phyloP scores from a whole-genome alignment of 2,113 vertebrate genomes.

The Micromys minutus region DNA sequence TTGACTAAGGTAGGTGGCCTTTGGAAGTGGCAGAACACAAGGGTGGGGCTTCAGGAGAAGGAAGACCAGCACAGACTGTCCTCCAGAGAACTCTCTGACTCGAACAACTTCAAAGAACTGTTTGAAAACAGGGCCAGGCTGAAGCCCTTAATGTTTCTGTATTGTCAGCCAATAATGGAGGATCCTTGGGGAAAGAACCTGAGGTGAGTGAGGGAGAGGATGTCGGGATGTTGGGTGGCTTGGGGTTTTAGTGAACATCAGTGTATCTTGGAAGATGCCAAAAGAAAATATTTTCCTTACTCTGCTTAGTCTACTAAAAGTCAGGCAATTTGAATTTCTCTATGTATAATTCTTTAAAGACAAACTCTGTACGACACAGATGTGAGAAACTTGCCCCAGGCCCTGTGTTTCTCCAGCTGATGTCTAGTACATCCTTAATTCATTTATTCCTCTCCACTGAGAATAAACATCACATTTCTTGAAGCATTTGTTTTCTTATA shows the following conservation, averaged over 20 bases:
- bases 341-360: not conserved
- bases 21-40: not conserved
- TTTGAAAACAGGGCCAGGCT: not conserved
- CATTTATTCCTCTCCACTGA: not conserved
- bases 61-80: not conserved
- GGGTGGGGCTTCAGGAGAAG: not conserved
- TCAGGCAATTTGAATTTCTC: not conserved
- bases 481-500: not conserved
- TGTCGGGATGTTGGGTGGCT: not conserved
- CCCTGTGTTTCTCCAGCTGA: not conserved
- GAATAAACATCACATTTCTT: not conserved
- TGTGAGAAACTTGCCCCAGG: conserved; percentile 17
- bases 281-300: not conserved
- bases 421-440: not conserved
- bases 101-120: not conserved
- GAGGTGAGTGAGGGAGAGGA: not conserved
- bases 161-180: not conserved
- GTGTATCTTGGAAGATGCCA: not conserved
- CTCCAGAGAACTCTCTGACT: not conserved
- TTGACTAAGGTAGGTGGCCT: not conserved
- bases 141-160: not conserved
- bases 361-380: not conserved
- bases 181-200: not conserved
- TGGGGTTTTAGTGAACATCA: not conserved
- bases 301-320: not conserved